Percentiles rank a stretch among this genome's conserved stretches.
Conservation (phyloP, 2,113 vertebrate genomes). For the Alexandromys fortis region DNA sequence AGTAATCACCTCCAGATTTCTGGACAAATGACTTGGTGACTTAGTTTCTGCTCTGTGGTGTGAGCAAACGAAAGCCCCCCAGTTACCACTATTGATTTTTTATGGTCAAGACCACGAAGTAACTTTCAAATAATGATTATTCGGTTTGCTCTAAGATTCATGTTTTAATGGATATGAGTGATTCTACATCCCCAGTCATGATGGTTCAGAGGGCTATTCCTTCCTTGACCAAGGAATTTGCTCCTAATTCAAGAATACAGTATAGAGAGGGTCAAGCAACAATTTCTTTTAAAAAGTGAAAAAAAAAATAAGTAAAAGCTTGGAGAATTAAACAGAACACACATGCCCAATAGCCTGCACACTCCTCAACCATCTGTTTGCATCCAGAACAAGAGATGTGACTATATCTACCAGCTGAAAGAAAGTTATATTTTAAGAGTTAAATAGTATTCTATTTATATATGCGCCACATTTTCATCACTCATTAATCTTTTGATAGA, state of each 20-base stretch:
- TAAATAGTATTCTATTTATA: not conserved
- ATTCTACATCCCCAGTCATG: not conserved
- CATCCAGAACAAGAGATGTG: not conserved
- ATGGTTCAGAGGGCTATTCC: not conserved
- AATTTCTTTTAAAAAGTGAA: not conserved
- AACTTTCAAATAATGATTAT: conserved; percentile 5
- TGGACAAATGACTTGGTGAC: not conserved
- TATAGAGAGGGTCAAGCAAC: not conserved
- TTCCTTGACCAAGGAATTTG: not conserved
- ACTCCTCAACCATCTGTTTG: not conserved
- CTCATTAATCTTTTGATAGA: not conserved
- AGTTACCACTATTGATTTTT: not conserved
- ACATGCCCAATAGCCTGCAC: not conserved
- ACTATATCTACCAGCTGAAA: not conserved
- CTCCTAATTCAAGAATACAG: conserved; percentile 4
- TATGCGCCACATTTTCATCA: not conserved
- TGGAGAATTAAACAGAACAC: not conserved
- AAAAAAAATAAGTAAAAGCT: not conserved
- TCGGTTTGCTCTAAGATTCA: conserved; percentile 17
- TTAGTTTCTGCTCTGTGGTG: not conserved
- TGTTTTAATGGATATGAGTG: not conserved
- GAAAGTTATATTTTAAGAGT: not conserved
- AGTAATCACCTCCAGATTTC: not conserved
- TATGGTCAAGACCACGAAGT: not conserved
- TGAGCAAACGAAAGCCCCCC: not conserved